Percentiles rank a stretch among this genome's conserved stretches.
These are phyloP conservation scores for Xestia c-nigrum DNA, from an alignment of 2,888 invertebrate genomes.

Conservation along the genomic window DNA sequence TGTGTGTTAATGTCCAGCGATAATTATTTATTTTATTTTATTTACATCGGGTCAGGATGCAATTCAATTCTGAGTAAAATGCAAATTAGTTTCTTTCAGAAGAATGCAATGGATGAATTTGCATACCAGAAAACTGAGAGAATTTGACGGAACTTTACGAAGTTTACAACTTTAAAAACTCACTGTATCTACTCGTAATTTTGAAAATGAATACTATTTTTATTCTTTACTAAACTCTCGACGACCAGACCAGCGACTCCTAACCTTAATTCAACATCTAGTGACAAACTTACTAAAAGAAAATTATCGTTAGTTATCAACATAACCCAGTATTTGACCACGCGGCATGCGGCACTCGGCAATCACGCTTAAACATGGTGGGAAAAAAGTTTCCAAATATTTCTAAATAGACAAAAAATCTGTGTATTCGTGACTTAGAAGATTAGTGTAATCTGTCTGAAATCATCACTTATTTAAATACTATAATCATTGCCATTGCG, in stretches of 20 bases:
- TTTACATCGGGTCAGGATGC: background rate
- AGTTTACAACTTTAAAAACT: background rate
- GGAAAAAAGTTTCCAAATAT: slow-evolving; percentile 3
- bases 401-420: slow-evolving; percentile 15
- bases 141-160: background rate
- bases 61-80: background rate
- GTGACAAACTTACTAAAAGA: background rate
- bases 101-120: background rate
- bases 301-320: slow-evolving; percentile 39
- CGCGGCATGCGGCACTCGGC: background rate
- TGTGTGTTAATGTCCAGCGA: too few relatives aligned
- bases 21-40: too few relatives aligned
- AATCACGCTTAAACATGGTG: slow-evolving; percentile 39
- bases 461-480: slow-evolving; percentile 52
- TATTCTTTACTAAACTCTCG: background rate
- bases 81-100: background rate
- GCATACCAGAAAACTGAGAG: background rate
- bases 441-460: slow-evolving; percentile 41
- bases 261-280: background rate
- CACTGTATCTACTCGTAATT: background rate
- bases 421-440: slow-evolving; percentile 40
- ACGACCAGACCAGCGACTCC: background rate
- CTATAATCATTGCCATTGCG: slow-evolving; percentile 6
- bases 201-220: background rate
- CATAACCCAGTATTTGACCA: slow-evolving; percentile 5